Evolutionary conservation across 2,113 vertebrate genomes (phyloP).

Genomic region (Eulemur rufifrons): DNA sequence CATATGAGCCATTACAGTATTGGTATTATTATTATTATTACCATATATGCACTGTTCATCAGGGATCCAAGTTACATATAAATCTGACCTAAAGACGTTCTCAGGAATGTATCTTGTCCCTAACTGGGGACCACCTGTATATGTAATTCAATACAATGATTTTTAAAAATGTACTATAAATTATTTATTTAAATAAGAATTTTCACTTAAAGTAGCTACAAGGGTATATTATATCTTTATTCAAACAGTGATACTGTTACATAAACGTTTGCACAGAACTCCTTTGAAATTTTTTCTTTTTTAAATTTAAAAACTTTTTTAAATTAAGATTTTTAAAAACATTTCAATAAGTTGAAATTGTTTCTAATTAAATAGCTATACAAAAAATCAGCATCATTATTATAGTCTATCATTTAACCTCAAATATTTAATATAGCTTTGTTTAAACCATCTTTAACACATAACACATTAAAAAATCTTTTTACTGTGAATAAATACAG

Average conservation of each 20-base stretch:
- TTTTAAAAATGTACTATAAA: conserved; percentile 24
- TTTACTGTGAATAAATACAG: background rate
- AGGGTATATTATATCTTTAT: background rate
- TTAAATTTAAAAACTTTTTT: no score
- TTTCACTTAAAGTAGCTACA: background rate
- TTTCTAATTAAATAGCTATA: conserved; percentile 1
- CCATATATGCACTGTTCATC: no score
- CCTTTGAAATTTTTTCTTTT: background rate
- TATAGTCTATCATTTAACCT: background rate
- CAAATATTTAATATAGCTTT: background rate
- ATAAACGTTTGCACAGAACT: background rate
- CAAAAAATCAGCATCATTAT: background rate
- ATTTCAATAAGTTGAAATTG: background rate
- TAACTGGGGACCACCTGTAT: background rate
- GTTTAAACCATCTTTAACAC: background rate
- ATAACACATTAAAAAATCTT: background rate
- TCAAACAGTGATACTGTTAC: background rate
- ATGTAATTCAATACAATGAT: background rate
- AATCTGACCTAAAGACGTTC: no score
- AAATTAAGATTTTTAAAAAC: no score
- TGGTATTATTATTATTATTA: no score
- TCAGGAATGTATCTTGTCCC: no score
- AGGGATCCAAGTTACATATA: no score
- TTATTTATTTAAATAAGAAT: background rate
- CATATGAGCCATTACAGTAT: no score